Evolutionary conservation across 2,113 vertebrate species (phyloP).

Genomic region (Vireo altiloquus): DNA sequence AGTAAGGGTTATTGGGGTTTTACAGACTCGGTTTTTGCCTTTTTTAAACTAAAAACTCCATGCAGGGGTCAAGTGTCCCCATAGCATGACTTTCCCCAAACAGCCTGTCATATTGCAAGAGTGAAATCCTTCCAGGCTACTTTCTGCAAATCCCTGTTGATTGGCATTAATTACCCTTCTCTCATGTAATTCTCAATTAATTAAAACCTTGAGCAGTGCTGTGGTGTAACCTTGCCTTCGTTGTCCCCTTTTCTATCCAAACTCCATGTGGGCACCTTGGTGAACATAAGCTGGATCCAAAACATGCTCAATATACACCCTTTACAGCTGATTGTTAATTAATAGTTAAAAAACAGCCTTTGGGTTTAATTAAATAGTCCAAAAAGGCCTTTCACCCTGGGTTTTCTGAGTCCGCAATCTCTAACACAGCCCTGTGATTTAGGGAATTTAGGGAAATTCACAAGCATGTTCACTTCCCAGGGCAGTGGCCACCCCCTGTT

Average conservation of each 20-base stretch:
- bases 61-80: neutral
- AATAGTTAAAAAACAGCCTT: neutral
- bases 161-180: neutral
- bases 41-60: neutral
- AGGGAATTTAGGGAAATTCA: neutral
- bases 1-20: neutral
- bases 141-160: neutral
- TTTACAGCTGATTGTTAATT: neutral
- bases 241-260: rapidly evolving
- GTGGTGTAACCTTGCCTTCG: neutral
- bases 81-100: neutral
- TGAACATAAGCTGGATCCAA: neutral
- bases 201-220: neutral
- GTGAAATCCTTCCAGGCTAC: neutral
- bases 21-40: rapidly evolving
- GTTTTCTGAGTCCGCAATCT: neutral
- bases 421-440: neutral
- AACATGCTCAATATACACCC: neutral
- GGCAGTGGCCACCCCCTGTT: neutral
- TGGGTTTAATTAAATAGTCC: neutral
- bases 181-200: neutral
- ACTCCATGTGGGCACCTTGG: neutral
- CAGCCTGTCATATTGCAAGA: neutral
- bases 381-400: neutral
- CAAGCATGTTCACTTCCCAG: neutral